Evolutionary conservation across 2,797 vertebrate genomes (phyloP).

Genomic region (Sebastes kiyomatsui): DNA sequence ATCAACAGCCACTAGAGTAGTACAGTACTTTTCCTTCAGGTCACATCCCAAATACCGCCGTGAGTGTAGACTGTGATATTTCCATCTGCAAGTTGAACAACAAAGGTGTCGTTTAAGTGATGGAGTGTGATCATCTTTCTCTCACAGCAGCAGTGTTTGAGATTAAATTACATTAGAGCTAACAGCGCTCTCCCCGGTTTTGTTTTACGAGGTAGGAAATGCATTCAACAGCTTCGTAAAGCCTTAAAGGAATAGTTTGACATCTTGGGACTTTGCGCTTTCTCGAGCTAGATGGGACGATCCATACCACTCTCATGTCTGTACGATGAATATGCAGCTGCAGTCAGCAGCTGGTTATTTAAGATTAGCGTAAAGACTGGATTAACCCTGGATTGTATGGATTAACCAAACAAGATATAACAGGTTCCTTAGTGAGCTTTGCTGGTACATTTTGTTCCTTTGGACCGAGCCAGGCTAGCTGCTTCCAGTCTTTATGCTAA

Average conservation of each 20-base stretch:
- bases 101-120: background rate
- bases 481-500: no score
- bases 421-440: background rate
- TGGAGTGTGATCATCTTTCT: background rate
- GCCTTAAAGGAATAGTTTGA: background rate
- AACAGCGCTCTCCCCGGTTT: no score
- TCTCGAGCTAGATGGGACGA: background rate
- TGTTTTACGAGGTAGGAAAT: background rate
- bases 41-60: background rate
- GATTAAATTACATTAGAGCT: background rate
- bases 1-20: conserved; percentile 4
- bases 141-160: background rate
- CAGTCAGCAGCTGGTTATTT: background rate
- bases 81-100: background rate
- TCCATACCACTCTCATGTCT: background rate
- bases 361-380: background rate
- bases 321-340: fast-evolving
- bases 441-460: background rate
- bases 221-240: background rate
- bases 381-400: background rate
- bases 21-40: background rate
- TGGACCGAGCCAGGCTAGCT: background rate
- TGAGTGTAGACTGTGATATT: background rate
- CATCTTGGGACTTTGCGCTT: background rate
- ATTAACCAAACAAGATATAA: background rate